Base-by-base conservation (phyloP, 2,113 vertebrate genomes). In the Drymodes brunneopygia region DNA sequence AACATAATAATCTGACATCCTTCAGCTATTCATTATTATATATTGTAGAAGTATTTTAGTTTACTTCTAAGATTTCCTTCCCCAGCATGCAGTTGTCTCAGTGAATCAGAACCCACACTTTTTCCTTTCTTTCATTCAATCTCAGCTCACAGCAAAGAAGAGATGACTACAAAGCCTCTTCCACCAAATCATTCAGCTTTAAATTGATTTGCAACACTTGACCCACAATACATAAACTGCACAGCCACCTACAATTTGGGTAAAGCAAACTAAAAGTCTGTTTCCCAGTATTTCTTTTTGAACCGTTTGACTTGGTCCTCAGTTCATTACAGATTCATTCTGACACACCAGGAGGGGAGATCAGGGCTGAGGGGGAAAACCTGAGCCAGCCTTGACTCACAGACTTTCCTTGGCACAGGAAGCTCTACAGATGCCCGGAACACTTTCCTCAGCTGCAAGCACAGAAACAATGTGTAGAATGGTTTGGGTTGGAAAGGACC, bases 301-400 rank as follows among this genome's bases (percentile, higher is more conserved):
- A 78, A 42, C 48, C 57, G 23, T 48, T 27, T 62, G 22, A 47
- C 29, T n/a, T 38, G 7, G 28, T 84, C 15, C 38, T 84, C 60
- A 62, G 35, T 4, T 79, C 53, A 82, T 40, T 33, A n/a, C 9
- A 71, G 44, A 71, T 47, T 44, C 23, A 48, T 50, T 67, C 44
- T 45, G 77, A n/a, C 16, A 23, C 18, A 44, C 3, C 53, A 53
- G 6, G 14, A 92, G 25, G 4, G 42, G 17, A 38, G 38, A 38
- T 0, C 3, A 14, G 48, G 25, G 2, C 3, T 0, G 53, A 74
- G 12, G 38, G 24, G 18, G 10, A 1, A 19, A 67, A 94, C 77
- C 0, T 20, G 8, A 80, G 50, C 14, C 56, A 70, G 29, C 3
- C 15, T 64, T 50, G 81, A 50, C 12, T 70, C 35, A 35, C 19